A percentile compares a stretch with the other conserved stretches of the same genome.
Evolutionary conservation across 53 echinoderm and acorn worm species (phyloP).

Genomic region (Echinometra lucunter): DNA sequence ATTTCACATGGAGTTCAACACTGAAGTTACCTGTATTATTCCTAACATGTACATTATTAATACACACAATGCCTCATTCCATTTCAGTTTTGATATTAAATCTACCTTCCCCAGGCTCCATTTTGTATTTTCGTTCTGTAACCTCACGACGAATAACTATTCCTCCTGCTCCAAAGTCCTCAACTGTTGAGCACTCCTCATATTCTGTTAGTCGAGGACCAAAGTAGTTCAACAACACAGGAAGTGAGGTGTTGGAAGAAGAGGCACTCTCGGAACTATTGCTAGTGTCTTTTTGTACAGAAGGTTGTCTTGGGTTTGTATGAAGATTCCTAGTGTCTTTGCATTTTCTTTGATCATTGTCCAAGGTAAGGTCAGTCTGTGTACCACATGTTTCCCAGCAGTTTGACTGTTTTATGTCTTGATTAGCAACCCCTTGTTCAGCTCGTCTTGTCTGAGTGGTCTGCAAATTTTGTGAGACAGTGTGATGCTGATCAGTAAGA

Average conservation of each 20-base stretch:
- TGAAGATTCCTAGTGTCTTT: not conserved
- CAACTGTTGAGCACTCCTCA: slow-evolving; percentile 35
- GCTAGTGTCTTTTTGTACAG: not conserved
- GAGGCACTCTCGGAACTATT: slow-evolving; percentile 5
- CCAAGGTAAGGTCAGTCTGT: slow-evolving; percentile 13
- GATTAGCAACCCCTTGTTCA: not conserved
- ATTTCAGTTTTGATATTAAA: slow-evolving; percentile 42
- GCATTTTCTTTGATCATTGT: not conserved
- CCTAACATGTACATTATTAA: not conserved
- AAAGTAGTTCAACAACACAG: slow-evolving; percentile 14
- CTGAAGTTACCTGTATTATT: not conserved
- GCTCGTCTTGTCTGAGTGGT: not conserved
- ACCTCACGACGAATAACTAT: not conserved
- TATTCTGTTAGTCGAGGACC: slow-evolving; percentile 55
- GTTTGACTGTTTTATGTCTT: not conserved
- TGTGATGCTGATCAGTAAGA: not conserved
- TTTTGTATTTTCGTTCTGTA: slow-evolving; percentile 45
- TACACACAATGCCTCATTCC: slow-evolving; percentile 1
- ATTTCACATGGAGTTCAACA: not conserved
- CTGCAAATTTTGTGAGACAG: not conserved
- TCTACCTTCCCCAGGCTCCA: slow-evolving; percentile 16
- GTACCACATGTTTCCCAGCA: slow-evolving; percentile 1
- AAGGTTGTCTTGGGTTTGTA: not conserved
- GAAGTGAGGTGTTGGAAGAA: slow-evolving; percentile 17
- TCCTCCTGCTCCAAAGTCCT: slow-evolving; percentile 49